Base-by-base conservation (phyloP, 2,797 vertebrate genomes). In the Mastacembelus armatus region DNA sequence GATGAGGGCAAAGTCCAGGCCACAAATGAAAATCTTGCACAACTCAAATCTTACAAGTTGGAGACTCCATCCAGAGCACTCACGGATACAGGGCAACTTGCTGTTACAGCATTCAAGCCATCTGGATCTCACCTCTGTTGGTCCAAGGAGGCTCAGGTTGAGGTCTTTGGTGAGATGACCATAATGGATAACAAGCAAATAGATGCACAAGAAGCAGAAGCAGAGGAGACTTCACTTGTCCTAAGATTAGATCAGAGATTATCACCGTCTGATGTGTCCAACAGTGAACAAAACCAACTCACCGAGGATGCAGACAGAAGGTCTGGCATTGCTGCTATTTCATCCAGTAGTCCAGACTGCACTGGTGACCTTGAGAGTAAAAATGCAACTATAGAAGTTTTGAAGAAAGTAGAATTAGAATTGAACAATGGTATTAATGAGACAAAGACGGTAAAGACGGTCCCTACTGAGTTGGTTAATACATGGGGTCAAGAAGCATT, bases 321-420 rank as follows among this genome's bases (percentile, higher is more conserved):
- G 5, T 19, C 12, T 1, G 1, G 11, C 5, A 10, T 5, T 21
- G 2, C 2, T 19, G 21, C 7, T 29, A 10, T 5, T 63, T 42
- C 36, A 38, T 8, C 30, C 1, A 3, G 15, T 19, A 26, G 2
- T 44, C 24, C 27, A 38, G 44, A 44, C 7, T 51, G 6, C 44
- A 47, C 32, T 8, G 15, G 24, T n/a, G 32, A 15, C 21, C 8
- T 15, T 26, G 42, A 1, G 1, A 47, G 11, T n/a, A 35, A 24
- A 4, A 22, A 32, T 33, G 2, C 14, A 55, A 19, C 5, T 8
- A 15, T 43, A 58, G 64, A 67, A 24, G 27, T 15, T 68, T 57
- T 66, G 5, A 55, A 67, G 22, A 14, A 6, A 16, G 16, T 10
- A n/a, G 59, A 71, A 47, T 4, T 33, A 11, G 50, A 71, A 29